These are phyloP conservation scores for Oreochromis tanganicae DNA, from an alignment of 2,113 vertebrate genomes.

Conservation along the genomic window DNA sequence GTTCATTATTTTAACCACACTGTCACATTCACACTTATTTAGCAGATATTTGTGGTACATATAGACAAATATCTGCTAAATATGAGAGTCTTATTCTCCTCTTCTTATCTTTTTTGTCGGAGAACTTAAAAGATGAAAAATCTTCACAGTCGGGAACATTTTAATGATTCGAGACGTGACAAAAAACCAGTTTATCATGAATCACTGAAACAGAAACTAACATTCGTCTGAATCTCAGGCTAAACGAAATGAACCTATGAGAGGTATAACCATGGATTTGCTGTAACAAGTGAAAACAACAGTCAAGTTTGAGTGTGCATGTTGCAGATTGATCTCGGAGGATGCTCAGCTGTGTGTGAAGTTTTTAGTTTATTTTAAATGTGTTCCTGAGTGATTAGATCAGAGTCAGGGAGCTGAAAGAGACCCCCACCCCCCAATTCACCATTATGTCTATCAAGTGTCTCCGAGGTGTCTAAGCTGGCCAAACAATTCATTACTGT, in stretches of 20 bases:
- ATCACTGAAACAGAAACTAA: not conserved
- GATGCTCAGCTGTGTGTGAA: not conserved
- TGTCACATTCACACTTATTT: not conserved
- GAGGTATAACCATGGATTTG: not conserved
- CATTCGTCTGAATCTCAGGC: not conserved
- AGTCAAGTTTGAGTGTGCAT: not conserved
- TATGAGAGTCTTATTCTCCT: not conserved
- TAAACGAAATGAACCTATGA: not conserved
- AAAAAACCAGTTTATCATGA: not conserved
- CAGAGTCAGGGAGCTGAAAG: not conserved
- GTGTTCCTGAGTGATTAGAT: not conserved
- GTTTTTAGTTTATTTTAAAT: not conserved
- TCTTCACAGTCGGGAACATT: fast-evolving
- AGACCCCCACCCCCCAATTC: not conserved
- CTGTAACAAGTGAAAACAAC: not conserved
- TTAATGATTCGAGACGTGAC: not conserved
- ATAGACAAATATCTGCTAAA: not conserved
- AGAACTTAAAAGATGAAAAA: not conserved
- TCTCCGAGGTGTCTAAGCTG: not conserved
- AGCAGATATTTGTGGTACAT: not conserved
- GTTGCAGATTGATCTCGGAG: not conserved
- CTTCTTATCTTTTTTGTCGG: not conserved
- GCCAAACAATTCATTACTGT: not conserved
- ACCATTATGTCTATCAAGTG: not conserved
- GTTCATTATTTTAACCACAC: not conserved